These are phyloP conservation scores for Plecturocebus donacophilus DNA, from an alignment of 2,113 vertebrate species.

Conservation along the genomic window DNA sequence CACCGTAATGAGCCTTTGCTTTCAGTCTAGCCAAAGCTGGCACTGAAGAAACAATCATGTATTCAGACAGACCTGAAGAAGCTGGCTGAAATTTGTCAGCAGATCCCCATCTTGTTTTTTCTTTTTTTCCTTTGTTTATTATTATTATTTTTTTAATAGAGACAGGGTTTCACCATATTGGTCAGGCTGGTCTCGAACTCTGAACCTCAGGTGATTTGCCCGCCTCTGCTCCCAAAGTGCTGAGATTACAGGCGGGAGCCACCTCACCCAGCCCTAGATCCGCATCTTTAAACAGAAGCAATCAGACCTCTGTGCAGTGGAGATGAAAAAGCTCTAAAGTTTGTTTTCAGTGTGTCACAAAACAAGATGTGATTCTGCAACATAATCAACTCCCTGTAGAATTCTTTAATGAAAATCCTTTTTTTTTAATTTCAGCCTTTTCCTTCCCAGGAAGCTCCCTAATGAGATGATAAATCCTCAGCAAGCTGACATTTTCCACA, in stretches of 20 bases:
- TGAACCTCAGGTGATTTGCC: too few species aligned
- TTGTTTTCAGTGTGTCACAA: not conserved
- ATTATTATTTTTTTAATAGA: too few species aligned
- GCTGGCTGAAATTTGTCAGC: conserved; percentile 91
- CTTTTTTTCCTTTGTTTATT: too few species aligned
- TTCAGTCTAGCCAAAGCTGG: conserved; percentile 89
- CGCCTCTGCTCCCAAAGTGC: too few species aligned
- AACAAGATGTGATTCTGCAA: not conserved
- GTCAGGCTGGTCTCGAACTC: too few species aligned
- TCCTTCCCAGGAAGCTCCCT: not conserved
- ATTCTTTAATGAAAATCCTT: not conserved
- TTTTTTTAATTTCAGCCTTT: not conserved
- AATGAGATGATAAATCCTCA: not conserved
- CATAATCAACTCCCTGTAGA: not conserved
- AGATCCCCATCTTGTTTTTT: conserved; percentile 90
- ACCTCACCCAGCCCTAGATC: conserved; percentile 81
- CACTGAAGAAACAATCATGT: conserved; percentile 89
- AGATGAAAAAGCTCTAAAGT: conserved; percentile 76
- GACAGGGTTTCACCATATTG: too few species aligned
- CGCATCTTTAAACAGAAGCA: conserved; percentile 93
- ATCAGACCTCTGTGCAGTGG: conserved; percentile 90
- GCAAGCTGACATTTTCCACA: not conserved
- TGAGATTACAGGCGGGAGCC: too few species aligned
- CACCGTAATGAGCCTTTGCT: conserved; percentile 93
- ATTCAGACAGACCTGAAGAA: conserved; percentile 94